phyloP scores from a whole-genome alignment of 2,888 invertebrate genomes.

The Prenolepis imparis region DNA sequence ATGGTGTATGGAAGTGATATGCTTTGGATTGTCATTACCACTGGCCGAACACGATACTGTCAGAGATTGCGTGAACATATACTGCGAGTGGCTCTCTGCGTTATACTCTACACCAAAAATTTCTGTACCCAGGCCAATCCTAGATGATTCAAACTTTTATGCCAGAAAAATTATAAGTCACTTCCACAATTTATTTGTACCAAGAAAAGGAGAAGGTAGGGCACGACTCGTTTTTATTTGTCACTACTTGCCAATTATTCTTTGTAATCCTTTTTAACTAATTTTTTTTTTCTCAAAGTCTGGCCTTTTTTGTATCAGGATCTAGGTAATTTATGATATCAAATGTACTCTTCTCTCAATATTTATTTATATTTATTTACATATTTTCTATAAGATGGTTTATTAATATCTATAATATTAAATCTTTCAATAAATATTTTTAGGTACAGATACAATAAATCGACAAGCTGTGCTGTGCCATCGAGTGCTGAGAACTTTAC shows the following conservation, averaged over 20 bases:
- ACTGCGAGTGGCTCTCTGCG: constrained; percentile 98
- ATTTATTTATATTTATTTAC: constrained; percentile 49
- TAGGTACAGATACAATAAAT: constrained; percentile 95
- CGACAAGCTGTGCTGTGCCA: constrained; percentile 97
- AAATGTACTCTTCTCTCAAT: constrained; percentile 51
- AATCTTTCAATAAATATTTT: constrained; percentile 60
- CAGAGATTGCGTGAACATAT: constrained; percentile 98
- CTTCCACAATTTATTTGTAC: constrained; percentile 97
- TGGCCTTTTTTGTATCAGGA: constrained; percentile 96
- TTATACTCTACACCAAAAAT: constrained; percentile 94
- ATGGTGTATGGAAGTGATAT: constrained; percentile 95
- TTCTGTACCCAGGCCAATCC: constrained; percentile 95
- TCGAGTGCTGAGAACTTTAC: constrained; percentile 94
- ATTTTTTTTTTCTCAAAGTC: constrained; percentile 89
- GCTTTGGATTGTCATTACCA: constrained; percentile 96
- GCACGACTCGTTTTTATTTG: constrained; percentile 16
- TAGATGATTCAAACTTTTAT: constrained; percentile 96
- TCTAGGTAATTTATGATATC: constrained; percentile 89
- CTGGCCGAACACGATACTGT: constrained; percentile 97
- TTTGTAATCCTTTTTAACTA: constrained; percentile 38
- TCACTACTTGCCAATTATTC: constrained; percentile 1
- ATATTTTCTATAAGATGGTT: constrained; percentile 30
- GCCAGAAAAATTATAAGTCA: constrained; percentile 96
- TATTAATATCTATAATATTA: constrained; percentile 29
- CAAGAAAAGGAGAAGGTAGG: constrained; percentile 96